phyloP scores from a whole-genome alignment of 2,888 invertebrate species.

The Cyclophora albipunctata region DNA sequence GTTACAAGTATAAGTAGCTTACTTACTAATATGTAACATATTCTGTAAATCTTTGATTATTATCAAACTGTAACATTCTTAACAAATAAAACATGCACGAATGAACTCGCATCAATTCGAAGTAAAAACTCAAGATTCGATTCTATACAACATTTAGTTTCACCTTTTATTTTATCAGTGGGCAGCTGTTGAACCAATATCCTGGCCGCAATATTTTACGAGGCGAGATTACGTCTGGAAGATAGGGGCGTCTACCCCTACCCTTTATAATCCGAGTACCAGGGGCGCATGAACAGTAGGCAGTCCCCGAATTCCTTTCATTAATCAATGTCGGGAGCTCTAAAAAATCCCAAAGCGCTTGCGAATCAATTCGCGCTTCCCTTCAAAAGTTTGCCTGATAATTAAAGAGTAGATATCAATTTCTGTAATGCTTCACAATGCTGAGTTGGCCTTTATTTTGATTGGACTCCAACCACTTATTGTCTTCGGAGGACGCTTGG shows the following conservation, averaged over 20 bases:
- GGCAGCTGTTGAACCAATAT: conserved; percentile 51
- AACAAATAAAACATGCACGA: too few species aligned
- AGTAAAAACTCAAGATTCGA: not conserved
- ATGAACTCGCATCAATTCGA: conserved; percentile 44
- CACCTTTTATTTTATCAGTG: conserved; percentile 24
- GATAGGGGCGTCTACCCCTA: conserved; percentile 48
- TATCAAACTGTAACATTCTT: too few species aligned
- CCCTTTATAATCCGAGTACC: conserved; percentile 38
- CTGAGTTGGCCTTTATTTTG: too few species aligned
- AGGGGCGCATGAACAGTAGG: conserved; percentile 25
- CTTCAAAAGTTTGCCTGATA: conserved; percentile 59
- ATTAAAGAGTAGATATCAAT: conserved; percentile 66
- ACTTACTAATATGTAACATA: too few species aligned
- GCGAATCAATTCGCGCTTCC: conserved; percentile 67
- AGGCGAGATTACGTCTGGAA: conserved; percentile 45
- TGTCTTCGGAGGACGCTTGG: too few species aligned
- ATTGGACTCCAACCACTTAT: too few species aligned
- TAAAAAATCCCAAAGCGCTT: conserved; percentile 65
- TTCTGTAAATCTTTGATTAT: too few species aligned
- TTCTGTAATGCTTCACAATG: conserved; percentile 16
- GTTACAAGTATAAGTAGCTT: too few species aligned
- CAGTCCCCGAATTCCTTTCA: conserved; percentile 61
- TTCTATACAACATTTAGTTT: too few species aligned
- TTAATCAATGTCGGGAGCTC: conserved; percentile 71
- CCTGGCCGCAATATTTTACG: conserved; percentile 52